Conservation (phyloP, 2,113 vertebrate genomes). For the Nannospalax galili region DNA sequence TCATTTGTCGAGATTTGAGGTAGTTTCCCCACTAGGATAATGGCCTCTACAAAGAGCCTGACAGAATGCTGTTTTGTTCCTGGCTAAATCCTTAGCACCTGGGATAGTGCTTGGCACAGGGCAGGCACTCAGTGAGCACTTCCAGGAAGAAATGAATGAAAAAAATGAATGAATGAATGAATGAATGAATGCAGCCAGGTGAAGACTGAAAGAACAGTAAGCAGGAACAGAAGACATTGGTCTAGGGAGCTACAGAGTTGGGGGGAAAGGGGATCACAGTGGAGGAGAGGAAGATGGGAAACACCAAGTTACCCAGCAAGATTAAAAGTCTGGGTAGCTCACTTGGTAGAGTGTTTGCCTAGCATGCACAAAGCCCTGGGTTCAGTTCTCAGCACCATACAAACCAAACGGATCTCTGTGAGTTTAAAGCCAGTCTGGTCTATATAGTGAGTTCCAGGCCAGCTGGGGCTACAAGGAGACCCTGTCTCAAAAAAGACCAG, state of each 20-base stretch:
- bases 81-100: background rate
- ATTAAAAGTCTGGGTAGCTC: background rate
- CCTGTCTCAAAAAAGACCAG: background rate
- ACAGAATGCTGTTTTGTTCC: background rate
- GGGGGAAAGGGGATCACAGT: background rate
- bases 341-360: background rate
- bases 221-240: background rate
- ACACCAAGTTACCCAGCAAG: background rate
- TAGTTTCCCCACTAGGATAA: background rate
- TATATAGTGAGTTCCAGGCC: no score
- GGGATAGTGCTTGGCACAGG: background rate
- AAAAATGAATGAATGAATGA: no score
- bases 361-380: background rate
- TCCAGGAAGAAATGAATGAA: no score
- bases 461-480: no score
- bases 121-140: background rate
- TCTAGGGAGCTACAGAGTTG: background rate
- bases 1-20: background rate
- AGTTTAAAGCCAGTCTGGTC: no score
- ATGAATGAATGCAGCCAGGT: background rate
- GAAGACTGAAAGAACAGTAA: background rate
- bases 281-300: background rate
- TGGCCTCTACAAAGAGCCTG: background rate
- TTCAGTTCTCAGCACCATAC: background rate
- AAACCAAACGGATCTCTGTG: background rate